Evolutionary conservation across 2,113 vertebrate species (phyloP).

Genomic region (Oreochromis aureus): DNA sequence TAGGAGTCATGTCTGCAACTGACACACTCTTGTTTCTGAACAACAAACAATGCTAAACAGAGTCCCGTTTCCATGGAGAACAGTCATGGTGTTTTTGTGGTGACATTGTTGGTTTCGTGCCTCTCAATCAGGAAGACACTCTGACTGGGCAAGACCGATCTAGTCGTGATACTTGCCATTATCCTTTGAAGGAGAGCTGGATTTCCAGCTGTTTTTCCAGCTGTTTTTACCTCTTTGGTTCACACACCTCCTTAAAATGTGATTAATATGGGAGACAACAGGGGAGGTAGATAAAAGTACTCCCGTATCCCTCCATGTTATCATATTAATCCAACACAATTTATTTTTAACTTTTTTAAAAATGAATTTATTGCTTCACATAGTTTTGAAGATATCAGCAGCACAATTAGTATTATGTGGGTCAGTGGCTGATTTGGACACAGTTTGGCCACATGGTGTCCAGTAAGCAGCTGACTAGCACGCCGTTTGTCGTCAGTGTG

Average conservation of each 20-base stretch:
- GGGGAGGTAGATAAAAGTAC: neutral
- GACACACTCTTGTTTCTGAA: conserved; percentile 52
- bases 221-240: neutral
- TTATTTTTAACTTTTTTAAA: neutral
- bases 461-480: conserved; percentile 38
- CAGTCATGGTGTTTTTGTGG: conserved; percentile 31
- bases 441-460: conserved; percentile 5
- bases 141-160: conserved; percentile 38
- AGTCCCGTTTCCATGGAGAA: conserved; percentile 44
- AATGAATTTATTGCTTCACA: neutral
- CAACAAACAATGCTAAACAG: conserved; percentile 68
- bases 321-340: neutral
- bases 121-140: conserved; percentile 3
- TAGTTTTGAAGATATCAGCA: neutral
- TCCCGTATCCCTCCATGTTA: neutral
- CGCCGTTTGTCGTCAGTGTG: neutral
- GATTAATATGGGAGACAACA: conserved; percentile 4
- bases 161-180: neutral
- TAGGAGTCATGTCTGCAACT: conserved; percentile 30
- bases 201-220: neutral
- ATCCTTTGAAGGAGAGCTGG: neutral
- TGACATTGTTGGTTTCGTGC: conserved; percentile 29
- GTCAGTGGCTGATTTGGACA: conserved; percentile 22
- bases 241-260: neutral
- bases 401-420: neutral